Conservation (phyloP, 2,888 invertebrate species). For the Cephus pulcher region DNA sequence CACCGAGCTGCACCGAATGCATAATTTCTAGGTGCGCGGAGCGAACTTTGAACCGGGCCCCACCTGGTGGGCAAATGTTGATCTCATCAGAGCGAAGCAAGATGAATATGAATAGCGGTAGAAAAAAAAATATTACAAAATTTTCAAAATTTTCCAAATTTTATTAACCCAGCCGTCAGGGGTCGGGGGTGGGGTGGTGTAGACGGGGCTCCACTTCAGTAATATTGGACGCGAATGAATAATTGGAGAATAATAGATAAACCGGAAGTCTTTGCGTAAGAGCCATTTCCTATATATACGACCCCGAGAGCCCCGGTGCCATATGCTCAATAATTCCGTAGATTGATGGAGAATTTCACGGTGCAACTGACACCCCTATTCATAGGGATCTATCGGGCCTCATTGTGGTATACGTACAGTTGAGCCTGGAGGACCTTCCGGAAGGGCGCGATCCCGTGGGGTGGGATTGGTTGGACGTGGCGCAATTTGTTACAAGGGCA, state of each 20-base stretch:
- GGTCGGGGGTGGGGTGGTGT: fast-evolving
- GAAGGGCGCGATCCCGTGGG: conserved; percentile 6
- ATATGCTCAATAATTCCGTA: conserved; percentile 53
- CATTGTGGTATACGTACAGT: neutral
- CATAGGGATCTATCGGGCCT: neutral
- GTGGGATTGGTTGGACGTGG: conserved; percentile 15
- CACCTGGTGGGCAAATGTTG: neutral
- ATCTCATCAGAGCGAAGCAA: neutral
- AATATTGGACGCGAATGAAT: neutral
- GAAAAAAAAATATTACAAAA: neutral
- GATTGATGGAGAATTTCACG: conserved; percentile 59
- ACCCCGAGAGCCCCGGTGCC: conserved; percentile 23
- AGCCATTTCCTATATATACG: conserved; percentile 7
- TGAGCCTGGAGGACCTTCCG: conserved; percentile 7
- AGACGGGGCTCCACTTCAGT: neutral
- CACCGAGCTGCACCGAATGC: conserved; percentile 36
- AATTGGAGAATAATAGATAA: neutral
- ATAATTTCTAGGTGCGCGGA: conserved; percentile 37
- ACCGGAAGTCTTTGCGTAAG: neutral
- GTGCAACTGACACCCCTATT: conserved; percentile 55
- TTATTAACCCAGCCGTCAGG: neutral
- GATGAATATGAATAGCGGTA: neutral
- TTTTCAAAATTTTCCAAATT: neutral
- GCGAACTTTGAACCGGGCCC: conserved; percentile 42
- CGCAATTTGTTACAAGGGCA: conserved; percentile 29